Base-by-base conservation (phyloP, 2,113 vertebrate species). In the Chascanopsetta lugubris region DNA sequence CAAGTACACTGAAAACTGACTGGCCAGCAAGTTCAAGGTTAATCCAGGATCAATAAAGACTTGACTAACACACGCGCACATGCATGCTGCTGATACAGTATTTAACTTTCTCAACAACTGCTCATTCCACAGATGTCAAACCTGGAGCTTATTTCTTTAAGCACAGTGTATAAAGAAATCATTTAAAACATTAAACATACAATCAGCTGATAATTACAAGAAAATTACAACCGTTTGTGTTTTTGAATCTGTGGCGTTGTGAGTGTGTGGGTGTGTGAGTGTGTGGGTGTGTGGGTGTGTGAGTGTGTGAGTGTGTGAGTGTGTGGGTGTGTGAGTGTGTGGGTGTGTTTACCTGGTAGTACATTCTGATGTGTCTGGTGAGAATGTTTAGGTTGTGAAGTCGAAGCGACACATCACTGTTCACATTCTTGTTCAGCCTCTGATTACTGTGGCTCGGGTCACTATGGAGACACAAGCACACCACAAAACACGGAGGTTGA, bases 371-470 rank as follows among this genome's bases (percentile, higher is more conserved):
- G 42, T 89, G 89, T 49, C 87, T 71, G 47, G 50, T 84, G 61
- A 89, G 87, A 21, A 90, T 81, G 0, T 60, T 84, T 36, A 90
- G 72, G 81, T 90, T 90, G 84, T 90, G 73, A 25, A 88, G 84
- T 9, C 84, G 82, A 20, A 88, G 81, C 1, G 78, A 56, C 45
- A 75, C 26, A 6, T 87, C 85, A 34, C 85, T 89, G 81, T 83
- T 85, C 43, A 88, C 57, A n/a, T 86, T 89, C 75, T 83, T 89
- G 83, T 76, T 86, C 80, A 90, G 80, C 79, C 87, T 87, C 82
- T 89, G 90, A 77, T 88, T 72, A 74, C 79, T 77, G 15, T 81
- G 87, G 40, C 63, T 82, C 5, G 86, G 83, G 77, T 89, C 85
- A 25, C 89, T 89, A 85, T 62, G 81, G 89, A 85, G 69, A 88